Percentiles rank a stretch among this genome's conserved stretches.
These are phyloP conservation scores for Drosophila burlai DNA, from an alignment of 1,140 invertebrate species.

Conservation along the genomic window DNA sequence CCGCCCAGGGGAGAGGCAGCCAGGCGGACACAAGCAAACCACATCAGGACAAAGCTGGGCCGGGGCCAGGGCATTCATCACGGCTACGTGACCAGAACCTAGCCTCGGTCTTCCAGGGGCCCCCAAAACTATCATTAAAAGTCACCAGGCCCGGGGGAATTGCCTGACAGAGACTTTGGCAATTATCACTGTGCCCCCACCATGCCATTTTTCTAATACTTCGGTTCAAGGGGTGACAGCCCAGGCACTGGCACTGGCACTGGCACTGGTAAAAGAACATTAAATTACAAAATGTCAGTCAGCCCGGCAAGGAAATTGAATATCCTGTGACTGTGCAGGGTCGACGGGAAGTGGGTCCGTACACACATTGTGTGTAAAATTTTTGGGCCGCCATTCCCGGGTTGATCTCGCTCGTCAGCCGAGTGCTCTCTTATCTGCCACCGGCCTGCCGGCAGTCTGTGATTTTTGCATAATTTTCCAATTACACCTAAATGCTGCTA, in stretches of 20 bases:
- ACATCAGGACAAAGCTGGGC: background rate
- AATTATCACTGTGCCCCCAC: slow-evolving; percentile 49
- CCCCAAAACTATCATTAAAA: slow-evolving; percentile 52
- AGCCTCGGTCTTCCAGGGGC: background rate
- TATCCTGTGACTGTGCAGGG: slow-evolving; percentile 50
- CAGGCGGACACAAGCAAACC: background rate
- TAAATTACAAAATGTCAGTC: slow-evolving; percentile 50
- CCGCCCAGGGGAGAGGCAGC: slow-evolving; percentile 16
- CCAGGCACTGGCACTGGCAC: slow-evolving; percentile 6
- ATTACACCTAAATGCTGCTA: slow-evolving; percentile 70
- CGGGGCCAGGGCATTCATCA: slow-evolving; percentile 53
- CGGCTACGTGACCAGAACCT: slow-evolving; percentile 56
- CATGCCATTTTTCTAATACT: slow-evolving; percentile 8
- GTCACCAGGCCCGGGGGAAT: slow-evolving; percentile 30
- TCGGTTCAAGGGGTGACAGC: slow-evolving; percentile 15
- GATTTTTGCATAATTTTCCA: slow-evolving; percentile 75
- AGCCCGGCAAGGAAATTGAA: slow-evolving; percentile 59
- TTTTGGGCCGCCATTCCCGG: background rate
- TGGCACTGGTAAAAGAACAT: slow-evolving; percentile 46
- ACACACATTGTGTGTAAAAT: slow-evolving; percentile 7
- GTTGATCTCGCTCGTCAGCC: background rate
- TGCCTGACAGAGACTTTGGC: slow-evolving; percentile 31
- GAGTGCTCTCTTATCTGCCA: slow-evolving; percentile 12
- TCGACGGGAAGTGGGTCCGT: background rate
- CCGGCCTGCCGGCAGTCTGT: slow-evolving; percentile 22